phyloP scores from a whole-genome alignment of 2,797 vertebrate genomes.

The Sphenopsis melanotis region DNA sequence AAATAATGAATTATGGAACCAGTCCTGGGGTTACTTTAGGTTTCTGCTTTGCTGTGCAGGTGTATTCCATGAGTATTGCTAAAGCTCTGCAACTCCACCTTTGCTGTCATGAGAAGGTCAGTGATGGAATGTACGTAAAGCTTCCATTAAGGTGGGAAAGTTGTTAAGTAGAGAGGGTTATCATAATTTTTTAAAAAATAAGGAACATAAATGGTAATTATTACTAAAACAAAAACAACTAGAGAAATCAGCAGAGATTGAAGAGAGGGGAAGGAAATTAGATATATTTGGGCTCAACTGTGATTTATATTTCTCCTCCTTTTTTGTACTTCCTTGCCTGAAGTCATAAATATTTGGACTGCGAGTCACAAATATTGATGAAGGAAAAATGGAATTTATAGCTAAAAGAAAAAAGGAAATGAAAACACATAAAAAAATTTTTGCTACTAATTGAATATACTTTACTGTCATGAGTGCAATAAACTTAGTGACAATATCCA shows the following conservation, averaged over 20 bases:
- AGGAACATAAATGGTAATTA: neutral
- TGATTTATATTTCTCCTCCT: conserved; percentile 1
- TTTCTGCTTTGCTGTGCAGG: neutral
- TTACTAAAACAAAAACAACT: neutral
- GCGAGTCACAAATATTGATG: neutral
- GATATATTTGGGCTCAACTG: neutral
- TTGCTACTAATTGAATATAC: neutral
- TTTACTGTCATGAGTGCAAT: neutral
- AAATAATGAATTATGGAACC: neutral
- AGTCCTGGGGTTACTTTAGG: neutral
- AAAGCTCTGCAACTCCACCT: neutral
- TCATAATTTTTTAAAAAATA: neutral
- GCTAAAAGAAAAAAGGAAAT: neutral
- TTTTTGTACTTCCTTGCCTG: neutral
- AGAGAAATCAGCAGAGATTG: neutral
- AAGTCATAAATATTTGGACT: conserved; percentile 33
- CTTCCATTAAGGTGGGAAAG: neutral
- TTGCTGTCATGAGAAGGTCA: neutral
- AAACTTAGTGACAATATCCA: neutral
- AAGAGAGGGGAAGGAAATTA: neutral
- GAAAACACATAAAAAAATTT: neutral
- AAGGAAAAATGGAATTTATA: conserved; percentile 5
- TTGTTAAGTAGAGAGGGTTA: neutral
- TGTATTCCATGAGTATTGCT: neutral
- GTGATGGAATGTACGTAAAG: neutral